phyloP scores from a whole-genome alignment of 2,888 invertebrate species.

The Myopa testacea region DNA sequence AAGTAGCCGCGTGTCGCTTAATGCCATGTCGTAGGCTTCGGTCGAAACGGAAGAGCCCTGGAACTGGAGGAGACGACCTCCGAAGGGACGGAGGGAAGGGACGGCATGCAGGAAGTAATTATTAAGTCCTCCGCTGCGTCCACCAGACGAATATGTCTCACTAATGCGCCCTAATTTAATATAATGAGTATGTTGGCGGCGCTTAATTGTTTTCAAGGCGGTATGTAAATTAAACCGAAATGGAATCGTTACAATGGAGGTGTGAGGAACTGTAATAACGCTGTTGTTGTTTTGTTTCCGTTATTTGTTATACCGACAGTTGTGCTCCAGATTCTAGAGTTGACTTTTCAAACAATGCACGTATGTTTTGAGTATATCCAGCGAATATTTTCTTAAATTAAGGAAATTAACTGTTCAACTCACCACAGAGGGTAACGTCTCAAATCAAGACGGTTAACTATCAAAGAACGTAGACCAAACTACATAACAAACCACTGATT shows the following conservation, averaged over 20 bases:
- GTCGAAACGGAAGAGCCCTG: slow-evolving; percentile 15
- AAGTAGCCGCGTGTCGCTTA: slow-evolving; percentile 29
- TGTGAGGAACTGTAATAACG: neutral
- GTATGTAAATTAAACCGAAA: slow-evolving; percentile 49
- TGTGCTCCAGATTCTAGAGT: too few relatives aligned
- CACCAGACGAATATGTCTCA: slow-evolving; percentile 35
- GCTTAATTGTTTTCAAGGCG: slow-evolving; percentile 55
- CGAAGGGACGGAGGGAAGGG: slow-evolving; percentile 44
- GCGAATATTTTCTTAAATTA: too few relatives aligned
- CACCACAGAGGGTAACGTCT: too few relatives aligned
- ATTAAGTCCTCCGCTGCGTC: slow-evolving; percentile 52
- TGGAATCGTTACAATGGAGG: neutral
- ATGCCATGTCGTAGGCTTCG: neutral
- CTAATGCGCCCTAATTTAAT: slow-evolving; percentile 50
- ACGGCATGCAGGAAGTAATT: slow-evolving; percentile 59
- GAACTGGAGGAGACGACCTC: neutral
- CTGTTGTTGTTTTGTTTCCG: too few relatives aligned
- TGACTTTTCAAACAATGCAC: too few relatives aligned
- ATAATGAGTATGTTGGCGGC: slow-evolving; percentile 54
- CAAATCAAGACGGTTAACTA: too few relatives aligned
- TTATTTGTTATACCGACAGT: too few relatives aligned
- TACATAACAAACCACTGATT: too few relatives aligned
- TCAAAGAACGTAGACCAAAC: too few relatives aligned
- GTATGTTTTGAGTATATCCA: too few relatives aligned
- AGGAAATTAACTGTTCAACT: too few relatives aligned